Percentiles rank a stretch among this genome's conserved stretches.
Evolutionary conservation across 2,113 vertebrate genomes (phyloP).

Genomic region (Bufo bufo): DNA sequence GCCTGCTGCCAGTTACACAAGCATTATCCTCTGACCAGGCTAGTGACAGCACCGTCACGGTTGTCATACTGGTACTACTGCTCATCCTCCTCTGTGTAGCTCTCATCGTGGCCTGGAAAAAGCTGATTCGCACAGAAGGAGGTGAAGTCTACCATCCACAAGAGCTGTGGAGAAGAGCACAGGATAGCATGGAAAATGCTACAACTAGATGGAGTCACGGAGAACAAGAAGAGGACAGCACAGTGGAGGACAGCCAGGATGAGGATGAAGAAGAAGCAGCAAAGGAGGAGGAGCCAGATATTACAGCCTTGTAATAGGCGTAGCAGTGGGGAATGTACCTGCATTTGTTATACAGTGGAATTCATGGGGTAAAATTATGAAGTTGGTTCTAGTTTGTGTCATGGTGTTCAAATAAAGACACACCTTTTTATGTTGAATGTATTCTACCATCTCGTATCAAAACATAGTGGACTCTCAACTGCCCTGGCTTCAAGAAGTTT

Average conservation of each 20-base stretch:
- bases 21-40: background rate
- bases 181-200: background rate
- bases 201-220: background rate
- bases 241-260: constrained; percentile 3
- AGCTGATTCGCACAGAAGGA: constrained; percentile 18
- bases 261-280: background rate
- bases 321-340: background rate
- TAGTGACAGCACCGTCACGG: background rate
- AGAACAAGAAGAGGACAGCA: background rate
- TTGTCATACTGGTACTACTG: constrained; percentile 19
- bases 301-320: constrained; percentile 26
- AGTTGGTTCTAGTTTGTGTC: background rate
- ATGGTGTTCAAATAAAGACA: background rate
- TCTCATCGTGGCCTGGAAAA: constrained; percentile 42
- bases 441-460: background rate
- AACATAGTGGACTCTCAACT: background rate
- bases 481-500: background rate
- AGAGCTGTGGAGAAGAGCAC: constrained; percentile 37
- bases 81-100: constrained; percentile 26
- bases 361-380: background rate
- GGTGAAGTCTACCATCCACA: constrained; percentile 39
- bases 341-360: background rate
- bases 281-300: background rate
- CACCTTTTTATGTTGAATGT: background rate
- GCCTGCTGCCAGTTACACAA: background rate